Evolutionary conservation across 2,113 vertebrate species (phyloP), one percentile per base, ranked within the genome.

Genomic region (Aptenodytes forsteri): DNA sequence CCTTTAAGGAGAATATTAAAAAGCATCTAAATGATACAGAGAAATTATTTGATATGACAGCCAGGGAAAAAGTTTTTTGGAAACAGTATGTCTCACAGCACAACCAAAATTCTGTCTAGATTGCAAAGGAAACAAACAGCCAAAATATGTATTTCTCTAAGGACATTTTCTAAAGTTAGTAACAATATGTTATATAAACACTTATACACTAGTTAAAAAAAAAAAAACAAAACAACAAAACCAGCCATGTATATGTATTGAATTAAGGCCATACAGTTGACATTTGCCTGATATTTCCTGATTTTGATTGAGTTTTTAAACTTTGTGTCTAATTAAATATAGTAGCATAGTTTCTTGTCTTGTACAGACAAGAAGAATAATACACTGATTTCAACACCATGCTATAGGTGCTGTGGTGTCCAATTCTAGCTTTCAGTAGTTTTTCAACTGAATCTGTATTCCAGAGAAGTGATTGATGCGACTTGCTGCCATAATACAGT

Each of bases 211-310:
- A 75, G 80, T 87, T 83, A n/a, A 87, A 61, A 23, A 73, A 72
- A 10, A 54, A 85, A 76, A 67, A 7, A 6, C 42, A 42, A 15
- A 42, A 14, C 6, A 42, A 42, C 42, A 42, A 42, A 69, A 40
- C 49, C 40, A 73, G 3, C 61, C 1, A 2, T 93, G 55, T 47
- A 34, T 91, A n/a, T 89, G 40, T 90, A 49, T 83, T 78, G 77
- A 86, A 87, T 96, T 84, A 93, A 95, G 72, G 19, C 44, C 32
- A 21, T 70, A 64, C 5, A 72, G 52, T 59, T 90, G 77, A 83
- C 49, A 81, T 87, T 78, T 76, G 49, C 71, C 58, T 94, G 86
- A n/a, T 84, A 84, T 32, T 95, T 96, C 89, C 65, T 92, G 49
- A 75, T 94, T 69, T 71, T 84, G 56, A 76, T 20, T 71, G 83